Percentiles rank a stretch among this genome's conserved stretches.
Evolutionary conservation across 2,888 invertebrate genomes (phyloP).

Genomic region (Entomobrya proxima): DNA sequence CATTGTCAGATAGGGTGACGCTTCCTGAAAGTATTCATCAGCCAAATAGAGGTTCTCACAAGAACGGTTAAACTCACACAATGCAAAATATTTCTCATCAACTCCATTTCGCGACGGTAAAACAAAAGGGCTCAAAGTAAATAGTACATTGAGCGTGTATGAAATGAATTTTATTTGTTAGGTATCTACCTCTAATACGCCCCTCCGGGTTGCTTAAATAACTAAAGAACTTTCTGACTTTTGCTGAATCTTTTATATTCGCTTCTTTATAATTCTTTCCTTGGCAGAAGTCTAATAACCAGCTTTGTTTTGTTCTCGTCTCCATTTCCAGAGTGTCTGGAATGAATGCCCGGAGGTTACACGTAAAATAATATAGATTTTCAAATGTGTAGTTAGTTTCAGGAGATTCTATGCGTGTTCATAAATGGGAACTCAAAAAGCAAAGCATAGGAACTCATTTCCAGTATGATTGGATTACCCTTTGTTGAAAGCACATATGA

Average conservation of each 20-base stretch:
- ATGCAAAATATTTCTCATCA: background rate
- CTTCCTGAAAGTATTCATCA: constrained; percentile 11
- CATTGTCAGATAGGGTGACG: background rate
- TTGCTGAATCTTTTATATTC: background rate
- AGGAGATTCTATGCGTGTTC: no score
- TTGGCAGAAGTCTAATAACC: background rate
- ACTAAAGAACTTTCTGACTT: background rate
- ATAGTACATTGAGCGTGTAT: background rate
- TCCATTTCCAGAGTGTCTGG: constrained; percentile 55
- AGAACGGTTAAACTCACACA: background rate
- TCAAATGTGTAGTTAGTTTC: no score
- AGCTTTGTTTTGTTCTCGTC: background rate
- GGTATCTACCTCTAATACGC: background rate
- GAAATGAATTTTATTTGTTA: background rate
- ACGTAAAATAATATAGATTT: background rate
- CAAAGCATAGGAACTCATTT: background rate
- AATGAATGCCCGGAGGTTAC: constrained; percentile 59
- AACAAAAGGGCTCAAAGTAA: background rate
- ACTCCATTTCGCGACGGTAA: background rate
- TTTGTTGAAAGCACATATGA: no score
- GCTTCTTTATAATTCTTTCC: constrained; percentile 15
- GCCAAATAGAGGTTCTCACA: background rate
- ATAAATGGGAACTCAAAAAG: no score
- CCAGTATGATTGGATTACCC: background rate
- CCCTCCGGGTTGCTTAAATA: background rate